These are phyloP conservation scores for Sarcophaga bullata DNA, from an alignment of 1,140 invertebrate species.

Conservation along the genomic window DNA sequence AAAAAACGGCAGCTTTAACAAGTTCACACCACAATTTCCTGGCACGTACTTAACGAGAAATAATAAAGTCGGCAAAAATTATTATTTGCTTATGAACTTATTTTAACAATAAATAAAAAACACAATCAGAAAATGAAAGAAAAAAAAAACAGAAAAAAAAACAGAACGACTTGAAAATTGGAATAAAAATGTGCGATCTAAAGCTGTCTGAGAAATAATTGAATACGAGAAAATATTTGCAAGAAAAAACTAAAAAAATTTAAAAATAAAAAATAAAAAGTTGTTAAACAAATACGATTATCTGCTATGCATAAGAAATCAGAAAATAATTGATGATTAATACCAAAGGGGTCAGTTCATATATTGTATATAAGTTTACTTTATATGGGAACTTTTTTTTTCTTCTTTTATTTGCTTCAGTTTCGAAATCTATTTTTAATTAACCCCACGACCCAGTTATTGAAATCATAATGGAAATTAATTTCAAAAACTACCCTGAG, in stretches of 20 bases:
- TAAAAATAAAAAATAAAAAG: background rate
- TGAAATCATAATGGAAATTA: no score
- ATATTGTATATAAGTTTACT: no score
- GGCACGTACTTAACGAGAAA: slow-evolving; percentile 45
- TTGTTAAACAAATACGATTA: no score
- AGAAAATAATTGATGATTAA: slow-evolving; percentile 15
- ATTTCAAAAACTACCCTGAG: no score
- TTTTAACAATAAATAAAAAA: slow-evolving; percentile 20
- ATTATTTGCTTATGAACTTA: slow-evolving; percentile 31
- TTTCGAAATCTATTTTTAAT: no score
- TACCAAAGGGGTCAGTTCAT: background rate
- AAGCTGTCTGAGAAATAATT: background rate
- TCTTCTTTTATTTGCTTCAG: no score
- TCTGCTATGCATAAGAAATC: background rate
- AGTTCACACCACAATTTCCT: slow-evolving; percentile 47
- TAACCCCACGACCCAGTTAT: no score
- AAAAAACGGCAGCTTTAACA: slow-evolving; percentile 42
- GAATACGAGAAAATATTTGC: background rate
- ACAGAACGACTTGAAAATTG: background rate
- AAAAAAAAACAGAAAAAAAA: background rate
- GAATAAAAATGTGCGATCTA: background rate
- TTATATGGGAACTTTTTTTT: no score
- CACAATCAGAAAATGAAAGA: background rate
- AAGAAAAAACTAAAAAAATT: background rate
- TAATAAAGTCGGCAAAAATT: slow-evolving; percentile 35